phyloP scores from a whole-genome alignment of 2,888 invertebrate species.

The Coelinius sp. region DNA sequence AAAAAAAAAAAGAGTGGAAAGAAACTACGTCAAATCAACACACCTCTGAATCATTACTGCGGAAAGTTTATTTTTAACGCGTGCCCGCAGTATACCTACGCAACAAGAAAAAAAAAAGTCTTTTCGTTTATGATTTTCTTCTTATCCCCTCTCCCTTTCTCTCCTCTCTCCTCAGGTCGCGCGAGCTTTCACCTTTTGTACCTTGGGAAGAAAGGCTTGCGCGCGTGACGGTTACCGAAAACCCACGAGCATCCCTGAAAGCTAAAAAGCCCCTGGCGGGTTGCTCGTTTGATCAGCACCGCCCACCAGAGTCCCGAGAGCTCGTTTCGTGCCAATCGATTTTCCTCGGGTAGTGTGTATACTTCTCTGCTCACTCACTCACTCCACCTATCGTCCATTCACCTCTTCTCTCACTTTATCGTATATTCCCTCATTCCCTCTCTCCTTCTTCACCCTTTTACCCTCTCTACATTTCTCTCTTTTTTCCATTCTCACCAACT shows the following conservation, averaged over 20 bases:
- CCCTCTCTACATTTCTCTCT: conserved; percentile 9
- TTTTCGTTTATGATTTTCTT: conserved; percentile 1
- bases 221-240: conserved; percentile 35
- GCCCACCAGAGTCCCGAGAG: conserved; percentile 39
- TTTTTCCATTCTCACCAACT: conserved; percentile 15
- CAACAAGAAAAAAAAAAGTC: neutral
- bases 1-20: neutral
- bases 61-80: neutral
- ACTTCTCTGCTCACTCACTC: conserved; percentile 22
- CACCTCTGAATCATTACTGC: neutral
- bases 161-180: neutral
- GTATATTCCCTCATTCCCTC: conserved; percentile 6
- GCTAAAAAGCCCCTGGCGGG: conserved; percentile 39
- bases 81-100: neutral
- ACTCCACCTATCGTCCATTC: neutral
- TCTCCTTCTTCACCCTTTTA: conserved; percentile 15
- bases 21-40: neutral
- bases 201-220: conserved; percentile 27
- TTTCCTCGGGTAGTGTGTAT: conserved; percentile 31
- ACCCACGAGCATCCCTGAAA: conserved; percentile 36
- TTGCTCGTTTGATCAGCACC: conserved; percentile 43
- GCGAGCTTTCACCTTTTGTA: conserved; percentile 22
- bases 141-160: neutral
- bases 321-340: conserved; percentile 41
- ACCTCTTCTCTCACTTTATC: conserved; percentile 12